Conservation (phyloP, 2,113 vertebrate species). For the Amphiprion percula region DNA sequence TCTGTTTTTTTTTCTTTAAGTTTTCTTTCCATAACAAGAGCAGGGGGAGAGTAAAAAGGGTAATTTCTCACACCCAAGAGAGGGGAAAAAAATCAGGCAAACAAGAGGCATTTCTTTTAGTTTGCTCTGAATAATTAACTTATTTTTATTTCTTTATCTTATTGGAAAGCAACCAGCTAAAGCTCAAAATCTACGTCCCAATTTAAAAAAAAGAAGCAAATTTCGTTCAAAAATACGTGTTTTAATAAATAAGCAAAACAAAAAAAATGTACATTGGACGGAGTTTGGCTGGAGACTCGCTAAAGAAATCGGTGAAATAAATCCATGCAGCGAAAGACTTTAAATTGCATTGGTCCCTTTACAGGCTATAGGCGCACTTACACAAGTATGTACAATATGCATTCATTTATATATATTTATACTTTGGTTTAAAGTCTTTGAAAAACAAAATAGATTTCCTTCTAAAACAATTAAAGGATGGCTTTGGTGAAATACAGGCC, state of each 20-base stretch:
- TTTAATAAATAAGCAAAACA: slow-evolving; percentile 96
- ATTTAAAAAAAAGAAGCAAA: slow-evolving; percentile 59
- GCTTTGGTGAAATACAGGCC: slow-evolving; percentile 60
- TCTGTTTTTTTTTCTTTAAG: slow-evolving; percentile 28
- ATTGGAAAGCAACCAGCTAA: background rate
- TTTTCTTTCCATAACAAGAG: slow-evolving; percentile 71
- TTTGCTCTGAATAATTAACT: background rate
- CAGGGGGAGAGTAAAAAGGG: slow-evolving; percentile 5
- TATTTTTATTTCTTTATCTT: background rate
- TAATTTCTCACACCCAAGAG: slow-evolving; percentile 50
- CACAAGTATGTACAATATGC: slow-evolving; percentile 81
- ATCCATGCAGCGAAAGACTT: slow-evolving; percentile 81
- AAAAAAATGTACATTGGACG: slow-evolving; percentile 88
- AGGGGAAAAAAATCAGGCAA: background rate
- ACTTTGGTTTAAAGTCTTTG: slow-evolving; percentile 80
- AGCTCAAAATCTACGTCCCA: background rate
- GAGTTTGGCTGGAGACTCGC: slow-evolving; percentile 72
- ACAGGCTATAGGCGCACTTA: slow-evolving; percentile 73
- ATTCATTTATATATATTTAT: slow-evolving; percentile 67
- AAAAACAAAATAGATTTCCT: slow-evolving; percentile 57
- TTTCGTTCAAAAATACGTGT: slow-evolving; percentile 87
- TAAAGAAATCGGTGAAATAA: slow-evolving; percentile 70
- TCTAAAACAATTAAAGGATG: slow-evolving; percentile 42
- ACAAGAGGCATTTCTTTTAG: background rate
- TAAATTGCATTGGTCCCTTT: slow-evolving; percentile 84